Base-by-base conservation (phyloP, 2,113 vertebrate genomes). In the Aegotheles bennettii region DNA sequence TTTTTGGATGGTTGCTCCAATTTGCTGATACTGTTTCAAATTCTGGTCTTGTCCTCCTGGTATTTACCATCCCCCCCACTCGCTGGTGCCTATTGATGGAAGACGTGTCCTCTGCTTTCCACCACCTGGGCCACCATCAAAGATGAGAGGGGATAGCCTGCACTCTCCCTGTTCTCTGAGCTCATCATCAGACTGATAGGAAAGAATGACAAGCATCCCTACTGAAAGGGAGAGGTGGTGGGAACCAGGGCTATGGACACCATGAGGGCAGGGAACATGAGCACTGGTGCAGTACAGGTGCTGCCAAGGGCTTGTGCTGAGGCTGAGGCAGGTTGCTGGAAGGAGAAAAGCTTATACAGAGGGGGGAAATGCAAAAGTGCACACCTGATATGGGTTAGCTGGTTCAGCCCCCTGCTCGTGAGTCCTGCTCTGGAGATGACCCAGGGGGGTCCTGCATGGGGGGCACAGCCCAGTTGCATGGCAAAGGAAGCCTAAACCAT, bases 131-230 rank as follows among this genome's bases (percentile, higher is more conserved):
- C 26, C 17, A 29, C 38, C 76, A 43, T 9, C 5, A 18, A 31
- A 35, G 59, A 5, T 28, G 3, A 43, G 2, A 0, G 0, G 3
- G 54, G 13, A 28, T 28, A 89, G 4, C 16, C n/a, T 9, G 2
- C 8, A 7, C 9, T 16, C 48, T 20, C 18, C 23, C 25, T 1
- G 3, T 8, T 68, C 28, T 33, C 7, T 33, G 24, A 24, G 6
- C 1, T 81, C 16, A n/a, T 33, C 24, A 24, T 26, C 14, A 82
- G 10, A 33, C 18, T 48, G 12, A 68, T 23, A 9, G 24, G n/a
- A 79, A 83, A 57, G 15, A 26, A 4, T 17, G 16, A 1, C 2
- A 6, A 11, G 5, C 29, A 6, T 56, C 17, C 40, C 24, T 51
- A 8, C 13, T 15, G 9, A 56, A 45, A 86, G 14, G 16, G 29